Evolutionary conservation across 1,140 invertebrate genomes (phyloP).

Genomic region (Euura saliciscinereae): DNA sequence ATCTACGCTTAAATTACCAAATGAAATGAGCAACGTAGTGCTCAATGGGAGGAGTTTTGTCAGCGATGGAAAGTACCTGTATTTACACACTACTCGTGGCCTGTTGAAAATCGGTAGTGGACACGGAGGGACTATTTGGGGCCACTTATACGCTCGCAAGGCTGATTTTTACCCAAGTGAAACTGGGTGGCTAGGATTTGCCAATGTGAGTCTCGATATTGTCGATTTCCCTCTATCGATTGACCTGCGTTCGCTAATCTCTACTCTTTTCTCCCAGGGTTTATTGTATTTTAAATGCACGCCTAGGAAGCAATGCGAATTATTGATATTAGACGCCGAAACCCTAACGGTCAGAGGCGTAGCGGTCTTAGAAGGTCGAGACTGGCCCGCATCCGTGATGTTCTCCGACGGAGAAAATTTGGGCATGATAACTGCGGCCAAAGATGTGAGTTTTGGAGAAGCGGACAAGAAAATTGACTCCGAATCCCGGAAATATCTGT

Average conservation of each 20-base stretch:
- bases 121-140: constrained; percentile 87
- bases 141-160: constrained; percentile 82
- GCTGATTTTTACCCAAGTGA: constrained; percentile 80
- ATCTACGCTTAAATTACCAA: constrained; percentile 66
- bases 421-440: constrained; percentile 78
- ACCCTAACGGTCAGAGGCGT: constrained; percentile 64
- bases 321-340: constrained; percentile 67
- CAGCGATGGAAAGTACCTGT: constrained; percentile 89
- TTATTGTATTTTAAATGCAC: constrained; percentile 63
- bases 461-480: no score
- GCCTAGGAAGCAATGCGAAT: constrained; percentile 66
- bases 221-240: constrained; percentile 13
- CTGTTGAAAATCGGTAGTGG: constrained; percentile 92
- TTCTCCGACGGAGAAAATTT: constrained; percentile 87
- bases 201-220: constrained; percentile 67
- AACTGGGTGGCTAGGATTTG: constrained; percentile 85
- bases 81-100: constrained; percentile 73
- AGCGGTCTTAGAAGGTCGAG: constrained; percentile 68
- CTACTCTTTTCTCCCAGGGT: constrained; percentile 51
- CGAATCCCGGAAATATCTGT: neutral
- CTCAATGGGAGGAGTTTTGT: constrained; percentile 65
- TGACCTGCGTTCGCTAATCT: constrained; percentile 13
- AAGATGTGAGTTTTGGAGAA: constrained; percentile 70
- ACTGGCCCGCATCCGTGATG: constrained; percentile 72
- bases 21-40: constrained; percentile 56